Base-by-base conservation (phyloP, 2,113 vertebrate species). In the Formicarius rufipectus region DNA sequence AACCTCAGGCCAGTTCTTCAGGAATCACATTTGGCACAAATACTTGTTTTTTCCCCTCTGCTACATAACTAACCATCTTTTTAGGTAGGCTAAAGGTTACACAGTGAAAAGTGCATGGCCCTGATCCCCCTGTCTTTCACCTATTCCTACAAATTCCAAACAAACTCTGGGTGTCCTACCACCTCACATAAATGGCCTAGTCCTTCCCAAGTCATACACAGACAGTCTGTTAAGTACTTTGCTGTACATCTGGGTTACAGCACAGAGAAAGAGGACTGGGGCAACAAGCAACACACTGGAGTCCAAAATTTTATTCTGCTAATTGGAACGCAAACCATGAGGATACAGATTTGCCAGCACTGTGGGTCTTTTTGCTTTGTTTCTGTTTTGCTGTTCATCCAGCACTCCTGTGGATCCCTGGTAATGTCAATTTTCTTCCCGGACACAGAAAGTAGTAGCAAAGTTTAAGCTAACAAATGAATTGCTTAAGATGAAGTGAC, bases 41-140 rank as follows among this genome's bases (percentile, higher is more conserved):
- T 60, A 95, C 35, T 95, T 97, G 91, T 93, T 96, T 97, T 97
- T 95, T 81, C 80, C 69, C 82, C 86, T 84, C 72, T 71, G 73
- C 47, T 92, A 33, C 33, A 30, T 63, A 95, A 74, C 14, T 86
- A n/a, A 59, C 14, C 55, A 33, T 31, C 44, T 84, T 63, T 67
- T 93, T 55, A 91, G 44, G 68, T 64, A 31, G 76, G 69, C 44
- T 84, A 95, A 97, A 95, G 93, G 91, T 95, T 93, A 95, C 60
- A 67, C 0, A 47, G 28, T 17, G 59, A 75, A 77, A 95, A 67
- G 47, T 72, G 78, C 19, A 59, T 33, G 87, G 84, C 42, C n/a
- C n/a, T 18, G 18, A 59, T 47, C 35, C 35, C 40, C 42, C 52
- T 11, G 16, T 59, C 84, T 74, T 42, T 90, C 59, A 90, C 31